These are phyloP conservation scores for Caenorhabditis drosophilae DNA, from an alignment of 2,888 invertebrate genomes.

Conservation along the genomic window DNA sequence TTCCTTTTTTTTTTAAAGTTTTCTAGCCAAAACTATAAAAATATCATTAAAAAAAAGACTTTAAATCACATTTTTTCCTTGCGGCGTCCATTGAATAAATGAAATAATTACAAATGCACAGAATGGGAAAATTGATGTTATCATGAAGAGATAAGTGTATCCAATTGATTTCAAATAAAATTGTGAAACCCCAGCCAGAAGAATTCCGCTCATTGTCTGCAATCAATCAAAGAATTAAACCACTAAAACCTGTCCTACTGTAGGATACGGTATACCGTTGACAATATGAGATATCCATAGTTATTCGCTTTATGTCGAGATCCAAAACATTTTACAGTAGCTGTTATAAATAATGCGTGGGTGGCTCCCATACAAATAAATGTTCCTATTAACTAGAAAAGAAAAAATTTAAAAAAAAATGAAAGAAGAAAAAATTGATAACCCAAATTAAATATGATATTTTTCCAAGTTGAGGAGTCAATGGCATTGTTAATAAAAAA, in stretches of 20 bases:
- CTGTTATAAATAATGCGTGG: conserved; percentile 67
- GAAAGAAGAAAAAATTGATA: neutral
- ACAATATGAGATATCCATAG: conserved; percentile 63
- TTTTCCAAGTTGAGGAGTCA: conserved; percentile 40
- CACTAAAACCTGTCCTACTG: conserved; percentile 4
- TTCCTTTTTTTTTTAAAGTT: too few species aligned
- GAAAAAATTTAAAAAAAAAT: too few species aligned
- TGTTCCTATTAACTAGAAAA: conserved; percentile 52
- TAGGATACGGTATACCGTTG: too few species aligned
- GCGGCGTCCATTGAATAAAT: conserved; percentile 59
- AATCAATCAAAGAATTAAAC: conserved; percentile 2
- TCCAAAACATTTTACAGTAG: conserved; percentile 66
- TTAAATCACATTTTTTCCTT: conserved; percentile 56
- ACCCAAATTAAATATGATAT: conserved; percentile 10
- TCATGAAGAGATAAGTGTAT: conserved; percentile 63
- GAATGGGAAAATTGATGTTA: conserved; percentile 62
- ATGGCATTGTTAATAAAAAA: conserved; percentile 65
- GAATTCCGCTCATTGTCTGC: conserved; percentile 60
- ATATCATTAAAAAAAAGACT: neutral
- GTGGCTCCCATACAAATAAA: conserved; percentile 68
- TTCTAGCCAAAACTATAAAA: too few species aligned
- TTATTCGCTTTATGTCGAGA: conserved; percentile 62
- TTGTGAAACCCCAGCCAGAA: conserved; percentile 59
- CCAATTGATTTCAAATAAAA: conserved; percentile 58
- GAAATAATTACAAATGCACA: conserved; percentile 61